Base-by-base conservation (phyloP, 2,797 vertebrate species). In the Acanthopagrus latus region DNA sequence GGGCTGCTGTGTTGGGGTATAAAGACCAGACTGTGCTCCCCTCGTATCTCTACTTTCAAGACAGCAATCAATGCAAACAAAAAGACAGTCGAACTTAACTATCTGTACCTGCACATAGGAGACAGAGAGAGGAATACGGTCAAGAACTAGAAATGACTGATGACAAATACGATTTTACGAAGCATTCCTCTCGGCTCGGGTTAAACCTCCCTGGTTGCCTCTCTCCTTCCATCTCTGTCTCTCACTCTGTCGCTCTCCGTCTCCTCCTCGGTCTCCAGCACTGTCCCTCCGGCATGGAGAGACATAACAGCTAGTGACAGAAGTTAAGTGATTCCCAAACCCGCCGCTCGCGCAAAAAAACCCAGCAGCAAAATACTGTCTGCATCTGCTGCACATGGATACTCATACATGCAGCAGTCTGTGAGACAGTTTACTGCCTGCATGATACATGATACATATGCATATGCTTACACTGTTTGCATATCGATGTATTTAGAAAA, bases 321-420 rank as follows among this genome's bases (percentile, higher is more conserved):
- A 93, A 93, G 93, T 93, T 94, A 95, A 95, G 93, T 93, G 93
- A 95, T 93, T 94, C 90, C 85, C 87, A 94, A 93, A 92, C 87
- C 83, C 20, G 64, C 86, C 67, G 78, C 86, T 89, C 16, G 21
- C 83, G 80, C 83, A 27, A 82, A 86, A 92, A 92, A 88, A 83
- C 68, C 87, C 76, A 11, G 76, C 82, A 92, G 90, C 88, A 62
- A 89, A 88, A 87, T 64, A 74, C 50, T 75, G 76, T 80, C 66
- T 75, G 33, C 33, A 33, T 33, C 33, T 33, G 33, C 33, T 68
- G 69, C 82, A 81, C 83, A 88, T 77, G 79, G 72, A 88, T 69
- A 88, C 80, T 88, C 84, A 85, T 63, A 68, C 41, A 64, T 38
- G 27, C 13, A 13, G 27, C 27, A 27, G 27, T 27, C 64, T 48